Conservation (phyloP, 2,888 invertebrate species). For the Drosophila rubida region DNA sequence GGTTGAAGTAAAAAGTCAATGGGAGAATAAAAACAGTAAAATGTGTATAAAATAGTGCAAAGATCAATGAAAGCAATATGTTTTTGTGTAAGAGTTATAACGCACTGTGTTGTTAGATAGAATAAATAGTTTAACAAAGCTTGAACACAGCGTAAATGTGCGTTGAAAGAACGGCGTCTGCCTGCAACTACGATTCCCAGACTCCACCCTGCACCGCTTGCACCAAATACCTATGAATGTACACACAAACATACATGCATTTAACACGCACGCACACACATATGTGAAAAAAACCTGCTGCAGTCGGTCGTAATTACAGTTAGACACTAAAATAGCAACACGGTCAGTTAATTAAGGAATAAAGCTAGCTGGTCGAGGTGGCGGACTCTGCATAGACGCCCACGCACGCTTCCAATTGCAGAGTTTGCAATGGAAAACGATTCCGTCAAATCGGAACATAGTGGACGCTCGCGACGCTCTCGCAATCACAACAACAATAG, state of each 20-base stretch:
- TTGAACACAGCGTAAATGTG: slow-evolving; percentile 22
- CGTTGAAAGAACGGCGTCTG: slow-evolving; percentile 46
- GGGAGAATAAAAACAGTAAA: slow-evolving; percentile 43
- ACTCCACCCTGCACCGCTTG: slow-evolving; percentile 55
- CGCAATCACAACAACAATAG: slow-evolving; percentile 86
- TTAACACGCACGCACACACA: slow-evolving; percentile 4
- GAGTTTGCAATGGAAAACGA: slow-evolving; percentile 92
- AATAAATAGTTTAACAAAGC: slow-evolving; percentile 14
- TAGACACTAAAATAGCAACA: slow-evolving; percentile 69
- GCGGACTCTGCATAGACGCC: slow-evolving; percentile 35
- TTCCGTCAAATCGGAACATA: slow-evolving; percentile 96
- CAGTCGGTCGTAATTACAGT: slow-evolving; percentile 68
- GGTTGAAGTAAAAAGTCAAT: slow-evolving; percentile 58
- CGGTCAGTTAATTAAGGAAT: slow-evolving; percentile 60
- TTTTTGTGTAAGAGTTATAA: slow-evolving; percentile 20
- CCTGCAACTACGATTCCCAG: slow-evolving; percentile 27
- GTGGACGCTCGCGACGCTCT: slow-evolving; percentile 91
- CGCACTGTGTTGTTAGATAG: slow-evolving; percentile 21
- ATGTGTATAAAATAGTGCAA: slow-evolving; percentile 67
- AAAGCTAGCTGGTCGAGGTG: slow-evolving; percentile 20
- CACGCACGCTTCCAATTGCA: slow-evolving; percentile 43
- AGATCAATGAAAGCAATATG: slow-evolving; percentile 39
- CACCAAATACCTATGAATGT: slow-evolving; percentile 62
- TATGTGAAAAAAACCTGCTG: slow-evolving; percentile 71
- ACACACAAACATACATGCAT: slow-evolving; percentile 12